phyloP scores from a whole-genome alignment of 1,140 invertebrate genomes.

The Papilio helenus region DNA sequence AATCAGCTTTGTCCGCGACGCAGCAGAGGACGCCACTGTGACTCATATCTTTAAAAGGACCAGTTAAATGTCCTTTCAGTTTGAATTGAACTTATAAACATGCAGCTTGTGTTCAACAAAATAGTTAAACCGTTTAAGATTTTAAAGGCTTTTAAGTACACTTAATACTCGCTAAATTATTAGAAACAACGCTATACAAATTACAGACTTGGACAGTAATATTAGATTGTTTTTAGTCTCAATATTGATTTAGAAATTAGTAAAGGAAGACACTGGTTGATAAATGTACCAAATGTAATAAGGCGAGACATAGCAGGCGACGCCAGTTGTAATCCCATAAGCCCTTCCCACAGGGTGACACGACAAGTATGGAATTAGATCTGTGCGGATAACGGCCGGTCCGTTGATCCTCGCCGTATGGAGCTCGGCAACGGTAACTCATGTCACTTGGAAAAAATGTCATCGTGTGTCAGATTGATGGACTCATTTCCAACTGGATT shows the following conservation, averaged over 20 bases:
- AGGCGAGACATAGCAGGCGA: neutral
- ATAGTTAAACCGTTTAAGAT: neutral
- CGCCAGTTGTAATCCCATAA: conserved; percentile 20
- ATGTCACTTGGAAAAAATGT: conserved; percentile 12
- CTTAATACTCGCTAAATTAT: too few relatives aligned
- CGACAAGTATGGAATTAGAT: conserved; percentile 47
- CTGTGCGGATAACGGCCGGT: conserved; percentile 49
- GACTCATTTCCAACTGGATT: conserved; percentile 29
- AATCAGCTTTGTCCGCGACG: conserved; percentile 17
- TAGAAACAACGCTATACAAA: too few relatives aligned
- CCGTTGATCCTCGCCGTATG: conserved; percentile 46
- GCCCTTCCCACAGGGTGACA: conserved; percentile 12
- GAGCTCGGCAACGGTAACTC: conserved; percentile 1
- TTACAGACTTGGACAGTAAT: too few relatives aligned
- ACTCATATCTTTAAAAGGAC: neutral
- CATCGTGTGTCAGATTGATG: conserved; percentile 1
- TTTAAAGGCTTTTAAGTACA: neutral
- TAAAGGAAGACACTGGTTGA: neutral
- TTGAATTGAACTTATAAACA: neutral
- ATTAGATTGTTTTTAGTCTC: neutral
- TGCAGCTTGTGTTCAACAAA: neutral
- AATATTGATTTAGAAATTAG: neutral
- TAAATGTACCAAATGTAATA: neutral
- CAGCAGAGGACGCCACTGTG: conserved; percentile 14
- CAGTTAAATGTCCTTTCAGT: conserved; percentile 15